These are phyloP conservation scores for Platichthys flesus DNA, from an alignment of 2,113 vertebrate genomes.

Conservation along the genomic window DNA sequence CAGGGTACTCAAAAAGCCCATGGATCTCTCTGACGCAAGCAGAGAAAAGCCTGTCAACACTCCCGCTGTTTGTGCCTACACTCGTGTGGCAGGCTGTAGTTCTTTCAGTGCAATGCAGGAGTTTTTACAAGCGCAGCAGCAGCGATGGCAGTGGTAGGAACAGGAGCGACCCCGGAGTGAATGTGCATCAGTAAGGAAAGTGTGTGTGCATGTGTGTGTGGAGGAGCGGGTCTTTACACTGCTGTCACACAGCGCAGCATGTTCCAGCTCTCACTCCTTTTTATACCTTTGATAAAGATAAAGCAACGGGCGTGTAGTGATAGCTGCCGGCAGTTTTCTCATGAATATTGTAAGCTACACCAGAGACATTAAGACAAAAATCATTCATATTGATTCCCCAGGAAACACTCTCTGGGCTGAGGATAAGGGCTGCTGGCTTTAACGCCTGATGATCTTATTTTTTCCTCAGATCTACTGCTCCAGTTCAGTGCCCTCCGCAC, in stretches of 20 bases:
- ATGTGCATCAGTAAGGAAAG: constrained; percentile 23
- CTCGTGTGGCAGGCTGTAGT: constrained; percentile 38
- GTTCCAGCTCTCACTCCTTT: background rate
- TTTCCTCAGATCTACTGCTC: background rate
- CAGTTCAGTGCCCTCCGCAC: constrained; percentile 19
- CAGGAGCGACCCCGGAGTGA: constrained; percentile 19
- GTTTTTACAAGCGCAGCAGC: constrained; percentile 62
- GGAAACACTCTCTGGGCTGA: constrained; percentile 20
- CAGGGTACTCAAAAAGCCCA: constrained; percentile 55
- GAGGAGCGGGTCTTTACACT: constrained; percentile 10
- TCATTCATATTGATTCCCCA: constrained; percentile 51
- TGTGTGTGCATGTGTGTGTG: constrained; percentile 19
- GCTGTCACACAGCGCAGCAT: background rate
- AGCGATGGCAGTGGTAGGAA: constrained; percentile 32
- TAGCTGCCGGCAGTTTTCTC: constrained; percentile 16
- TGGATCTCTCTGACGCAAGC: constrained; percentile 70
- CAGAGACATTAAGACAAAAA: constrained; percentile 52
- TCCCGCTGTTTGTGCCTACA: constrained; percentile 36
- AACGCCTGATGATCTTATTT: constrained; percentile 24
- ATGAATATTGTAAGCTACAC: constrained; percentile 45
- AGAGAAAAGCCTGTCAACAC: constrained; percentile 51
- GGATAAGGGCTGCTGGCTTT: constrained; percentile 38
- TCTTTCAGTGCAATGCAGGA: constrained; percentile 71
- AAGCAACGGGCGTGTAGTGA: background rate
- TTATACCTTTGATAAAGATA: constrained; percentile 16